A percentile compares a stretch with the other conserved stretches of the same genome.
Conservation (phyloP, 2,113 vertebrate species). For the Nanorana parkeri region DNA sequence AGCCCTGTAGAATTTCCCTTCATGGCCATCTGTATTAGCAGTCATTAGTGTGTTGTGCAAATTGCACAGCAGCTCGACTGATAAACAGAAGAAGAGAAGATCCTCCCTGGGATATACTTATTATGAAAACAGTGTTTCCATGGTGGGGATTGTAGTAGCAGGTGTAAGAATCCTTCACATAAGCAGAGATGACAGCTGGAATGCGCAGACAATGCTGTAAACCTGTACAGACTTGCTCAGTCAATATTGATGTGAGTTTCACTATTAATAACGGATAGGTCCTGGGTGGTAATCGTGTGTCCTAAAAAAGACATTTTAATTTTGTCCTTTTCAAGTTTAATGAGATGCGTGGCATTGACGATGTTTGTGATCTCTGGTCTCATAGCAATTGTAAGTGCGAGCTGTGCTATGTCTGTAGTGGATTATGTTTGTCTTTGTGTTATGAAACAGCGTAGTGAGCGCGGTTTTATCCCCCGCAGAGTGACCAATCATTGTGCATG, state of each 20-base stretch:
- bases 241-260: constrained; percentile 24
- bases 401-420: not conserved
- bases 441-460: no score
- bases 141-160: not conserved
- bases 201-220: constrained; percentile 39
- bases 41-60: not conserved
- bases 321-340: not conserved
- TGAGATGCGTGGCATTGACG: not conserved
- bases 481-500: no score
- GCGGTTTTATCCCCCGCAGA: no score
- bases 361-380: not conserved
- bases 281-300: not conserved
- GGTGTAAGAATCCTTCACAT: constrained; percentile 10
- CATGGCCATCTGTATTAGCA: not conserved
- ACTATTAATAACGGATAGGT: constrained; percentile 28
- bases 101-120: not conserved
- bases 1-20: no score
- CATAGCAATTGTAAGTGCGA: not conserved
- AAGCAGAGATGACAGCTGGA: constrained; percentile 41
- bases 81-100: not conserved
- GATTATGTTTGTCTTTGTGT: not conserved
- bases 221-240: constrained; percentile 33
- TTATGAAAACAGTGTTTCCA: constrained; percentile 17
- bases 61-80: not conserved
- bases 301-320: not conserved